Base-by-base conservation (phyloP, 2,888 invertebrate genomes). In the Sminthurinus aureus region DNA sequence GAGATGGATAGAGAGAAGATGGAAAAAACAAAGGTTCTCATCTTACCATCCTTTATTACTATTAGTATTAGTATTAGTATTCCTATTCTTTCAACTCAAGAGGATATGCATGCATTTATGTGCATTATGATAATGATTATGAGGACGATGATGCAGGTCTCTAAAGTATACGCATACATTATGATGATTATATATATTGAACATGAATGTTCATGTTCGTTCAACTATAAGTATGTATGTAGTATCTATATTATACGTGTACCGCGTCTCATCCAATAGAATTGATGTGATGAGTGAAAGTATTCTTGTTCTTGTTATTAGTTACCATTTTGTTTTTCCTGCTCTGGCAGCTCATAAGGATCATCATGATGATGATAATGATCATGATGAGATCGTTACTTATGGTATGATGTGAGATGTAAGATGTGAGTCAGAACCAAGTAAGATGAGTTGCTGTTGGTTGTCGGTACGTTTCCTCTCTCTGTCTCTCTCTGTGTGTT, bases 281-380 rank as follows among this genome's bases (percentile, higher is more conserved):
- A 69, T 71, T 0, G 58, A 58, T 24, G 24, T 24, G 26, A 71
- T 71, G 71, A 71, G 71, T 71, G 71, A 71, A 71, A 71, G 71
- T 71, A 71, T 71, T 71, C 26, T 71, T 58, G 58, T 58, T 58
- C 13, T 15, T 18, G 58, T 58, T 58, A 15, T 58, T 38, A 38
- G 38, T 38, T 38, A 38, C 38, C 38, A 38, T 38, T 58, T 18
- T 18, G 58, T 58, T 58, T 58, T 3, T 58, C 2, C 58, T 58
- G 58, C 58, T 18, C 58, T 58, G 58, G 58, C 58, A 58, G 18
- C 13, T 18, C 15, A 58, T 58, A 18, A 58, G 13, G 58, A 58
- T 58, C 13, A 58, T 58, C 4, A 2, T 18, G 58, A 58, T 58
- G 58, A 58, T 58, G 4, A 58, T 58, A 11, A 13, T 58, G 58